Evolutionary conservation across 2,888 invertebrate species (phyloP), one percentile per base, ranked within the genome.

Genomic region (Deilephila porcellus): DNA sequence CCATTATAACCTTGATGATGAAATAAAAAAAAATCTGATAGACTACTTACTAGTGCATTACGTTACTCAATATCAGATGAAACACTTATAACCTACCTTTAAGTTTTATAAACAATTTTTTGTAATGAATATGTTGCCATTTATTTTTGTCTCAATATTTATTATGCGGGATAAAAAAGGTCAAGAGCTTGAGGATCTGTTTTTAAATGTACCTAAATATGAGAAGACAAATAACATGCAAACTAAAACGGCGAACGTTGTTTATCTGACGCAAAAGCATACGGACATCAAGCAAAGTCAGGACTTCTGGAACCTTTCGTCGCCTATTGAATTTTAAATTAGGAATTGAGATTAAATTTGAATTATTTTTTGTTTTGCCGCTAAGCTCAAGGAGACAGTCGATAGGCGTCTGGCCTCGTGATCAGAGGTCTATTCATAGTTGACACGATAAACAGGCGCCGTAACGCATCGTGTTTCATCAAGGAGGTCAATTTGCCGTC

Each of bases 361-460:
- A 83, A 86, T 87, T 84, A 75, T 76, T 79, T 79, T 81, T 79
- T 76, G 77, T 75, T 76, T 74, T 34, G 20, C 71, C 45, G 72
- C 73, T 62, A 73, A 71, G 79, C 75, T 71, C 71, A 75, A 76
- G 75, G 71, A 60, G 75, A 74, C 89, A 89, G 88, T 90, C 82
- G 80, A 56, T 81, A 74, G 74, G 74, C 78, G 84, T 75, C 83
- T 74, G 77, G 82, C 82, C 87, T 81, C 85, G 86, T 86, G 89
- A 88, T 80, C 72, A 81, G 85, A 84, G 78, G 80, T 82, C 75
- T 71, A 74, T 67, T 75, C 67, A 72, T 62, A 71, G 73, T 74
- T 45, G 37, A 29, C 14, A 64, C 71, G 34, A 34, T 52, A 67
- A 67, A 70, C 19, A 8, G 45, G 20, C 37, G 59, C 32, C 29